Base-by-base conservation (phyloP, 1,140 invertebrate genomes). In the Drepana arcuata region DNA sequence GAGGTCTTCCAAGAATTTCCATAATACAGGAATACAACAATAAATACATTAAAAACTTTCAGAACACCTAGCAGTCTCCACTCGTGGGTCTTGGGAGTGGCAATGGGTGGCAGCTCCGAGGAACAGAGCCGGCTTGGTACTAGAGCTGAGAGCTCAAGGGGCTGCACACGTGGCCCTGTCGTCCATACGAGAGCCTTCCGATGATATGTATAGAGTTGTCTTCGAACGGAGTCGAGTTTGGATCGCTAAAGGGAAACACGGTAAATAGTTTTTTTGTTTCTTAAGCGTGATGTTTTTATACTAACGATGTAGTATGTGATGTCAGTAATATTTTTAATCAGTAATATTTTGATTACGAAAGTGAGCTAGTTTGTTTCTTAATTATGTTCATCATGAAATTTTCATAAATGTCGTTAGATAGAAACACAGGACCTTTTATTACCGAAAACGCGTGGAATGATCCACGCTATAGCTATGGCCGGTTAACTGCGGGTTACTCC, bases 31-130 rank as follows among this genome's bases (percentile, higher is more conserved):
- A 21, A 21, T 21, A 21, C 18, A 5, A 21, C 9, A 21, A 21
- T 21, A 4, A 5, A 21, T 5, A 21, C 9, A 9, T n/a, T 21
- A 21, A 4, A 29, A 14, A 3, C 27, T 63, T 81, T 9, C 74
- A 89, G 88, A 89, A 63, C 86, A 88, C 58, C 67, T 88, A 12
- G 77, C 88, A n/a, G 85, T 88, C 10, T 88, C 87, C 0, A 85
- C 87, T 0, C 68, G 82, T 14, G 84, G 86, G n/a, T 87, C 85
- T 1, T 89, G 84, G 72, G 84, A 85, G 18, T 89, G 86, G 71
- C 86, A 88, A 51, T 88, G 87, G 84, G 84, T 89, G 21, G 60
- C 83, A 1, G 87, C 88, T 0, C 88, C 88, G 0, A 59, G 87
- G 7, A 88, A 88, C 48, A 61, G 85, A 27, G 86, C 87, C 16